Base-by-base conservation (phyloP, 2,888 invertebrate genomes). In the Smittia aterrima region DNA sequence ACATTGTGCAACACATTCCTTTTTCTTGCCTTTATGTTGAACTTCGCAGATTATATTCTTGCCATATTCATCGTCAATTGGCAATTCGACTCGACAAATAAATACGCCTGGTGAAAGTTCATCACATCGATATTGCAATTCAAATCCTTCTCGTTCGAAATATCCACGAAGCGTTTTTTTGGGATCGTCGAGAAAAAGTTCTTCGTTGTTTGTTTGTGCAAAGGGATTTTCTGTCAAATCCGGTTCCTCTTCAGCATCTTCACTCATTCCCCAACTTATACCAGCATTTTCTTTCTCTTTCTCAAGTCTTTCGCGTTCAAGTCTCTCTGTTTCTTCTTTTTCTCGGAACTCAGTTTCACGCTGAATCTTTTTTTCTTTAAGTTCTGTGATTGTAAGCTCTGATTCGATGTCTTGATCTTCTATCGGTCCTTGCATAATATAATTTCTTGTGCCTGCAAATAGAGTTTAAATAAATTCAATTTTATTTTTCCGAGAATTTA, bases 151-250 rank as follows among this genome's bases (percentile, higher is more conserved):
- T 74, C 98, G 86, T 81, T 98, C 98, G 82, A 95, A 98, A 86
- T 93, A 98, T 0, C 96, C 95, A 67, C 94, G 85, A 16, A 99
- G 82, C 0, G 96, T 94, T 81, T 96, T 96, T 83, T 98, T 97
- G 0, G 99, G 98, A 83, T 99, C 98, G 71, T 94, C 91, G 41
- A 96, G 83, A 81, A 95, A 96, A 18, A 96, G 82, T 76, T 96
- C 94, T 81, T 98, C 97, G 80, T 96, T 93, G 66, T 87, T 88
- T 0, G 90, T 88, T 67, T 86, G 85, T 0, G 95, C 94, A 80
- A 87, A 95, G 0, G 95, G 95, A 83, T 95, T 95, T 77, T 92
- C 92, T 0, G 89, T 82, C 1, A 92, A 80, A 79, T 95, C 95
- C 0, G 89, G 87, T 78, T 93, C 93, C 77, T 93, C 94, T 77